Percentiles rank a stretch among this genome's conserved stretches.
These are phyloP conservation scores for Rhodinocichla rosea DNA, from an alignment of 2,113 vertebrate genomes.

Conservation along the genomic window DNA sequence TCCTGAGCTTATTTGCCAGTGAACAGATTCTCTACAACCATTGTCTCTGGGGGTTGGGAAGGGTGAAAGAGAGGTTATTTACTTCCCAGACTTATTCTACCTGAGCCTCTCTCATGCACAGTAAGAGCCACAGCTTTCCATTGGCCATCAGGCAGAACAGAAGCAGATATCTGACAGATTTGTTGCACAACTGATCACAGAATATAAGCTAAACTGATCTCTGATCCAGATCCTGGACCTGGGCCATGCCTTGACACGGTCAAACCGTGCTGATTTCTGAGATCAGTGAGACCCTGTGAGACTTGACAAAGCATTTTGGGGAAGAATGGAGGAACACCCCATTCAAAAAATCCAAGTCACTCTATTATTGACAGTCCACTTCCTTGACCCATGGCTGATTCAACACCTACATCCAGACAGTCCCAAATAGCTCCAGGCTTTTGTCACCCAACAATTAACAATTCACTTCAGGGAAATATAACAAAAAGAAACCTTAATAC, in stretches of 20 bases:
- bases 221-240: not conserved
- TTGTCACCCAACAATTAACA: not conserved
- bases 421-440: not conserved
- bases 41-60: not conserved
- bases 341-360: not conserved
- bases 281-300: not conserved
- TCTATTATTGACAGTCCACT: not conserved
- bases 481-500: not conserved
- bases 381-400: not conserved
- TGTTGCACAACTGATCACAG: not conserved
- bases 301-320: not conserved
- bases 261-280: not conserved
- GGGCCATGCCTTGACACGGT: not conserved
- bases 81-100: not conserved
- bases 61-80: not conserved
- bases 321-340: not conserved
- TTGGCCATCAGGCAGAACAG: not conserved
- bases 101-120: not conserved
- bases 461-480: not conserved
- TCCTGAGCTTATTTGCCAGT: not conserved
- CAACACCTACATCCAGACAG: not conserved
- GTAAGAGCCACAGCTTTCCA: not conserved
- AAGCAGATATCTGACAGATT: not conserved
- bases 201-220: not conserved
- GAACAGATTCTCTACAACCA: not conserved